phyloP scores from a whole-genome alignment of 2,113 vertebrate genomes.

The Laticauda colubrina region DNA sequence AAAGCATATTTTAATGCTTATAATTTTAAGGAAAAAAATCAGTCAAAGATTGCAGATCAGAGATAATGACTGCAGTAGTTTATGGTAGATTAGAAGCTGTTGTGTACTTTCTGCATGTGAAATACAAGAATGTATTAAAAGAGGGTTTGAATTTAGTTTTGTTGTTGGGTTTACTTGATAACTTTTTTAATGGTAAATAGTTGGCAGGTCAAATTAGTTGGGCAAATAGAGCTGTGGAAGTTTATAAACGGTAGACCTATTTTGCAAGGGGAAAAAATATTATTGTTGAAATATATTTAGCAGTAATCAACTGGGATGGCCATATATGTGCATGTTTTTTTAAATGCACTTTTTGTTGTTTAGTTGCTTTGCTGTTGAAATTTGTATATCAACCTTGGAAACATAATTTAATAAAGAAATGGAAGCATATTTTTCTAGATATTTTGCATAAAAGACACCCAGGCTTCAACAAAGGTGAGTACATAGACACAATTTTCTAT shows the following conservation, averaged over 20 bases:
- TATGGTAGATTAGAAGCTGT: background rate
- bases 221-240: background rate
- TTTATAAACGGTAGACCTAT: background rate
- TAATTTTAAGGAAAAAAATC: background rate
- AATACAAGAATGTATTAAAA: background rate
- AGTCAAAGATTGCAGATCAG: background rate
- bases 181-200: background rate
- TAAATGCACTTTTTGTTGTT: background rate
- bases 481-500: background rate
- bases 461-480: background rate
- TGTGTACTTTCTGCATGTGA: background rate
- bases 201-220: background rate
- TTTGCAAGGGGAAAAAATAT: background rate
- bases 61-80: background rate
- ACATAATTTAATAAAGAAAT: background rate
- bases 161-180: background rate
- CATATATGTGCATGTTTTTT: background rate
- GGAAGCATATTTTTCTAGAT: background rate
- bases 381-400: background rate
- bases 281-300: background rate
- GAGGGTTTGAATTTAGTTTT: background rate
- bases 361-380: background rate
- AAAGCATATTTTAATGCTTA: background rate
- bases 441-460: background rate
- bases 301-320: background rate